These are phyloP conservation scores for Lordiphosa collinella DNA, from an alignment of 1,140 invertebrate genomes.

Conservation along the genomic window DNA sequence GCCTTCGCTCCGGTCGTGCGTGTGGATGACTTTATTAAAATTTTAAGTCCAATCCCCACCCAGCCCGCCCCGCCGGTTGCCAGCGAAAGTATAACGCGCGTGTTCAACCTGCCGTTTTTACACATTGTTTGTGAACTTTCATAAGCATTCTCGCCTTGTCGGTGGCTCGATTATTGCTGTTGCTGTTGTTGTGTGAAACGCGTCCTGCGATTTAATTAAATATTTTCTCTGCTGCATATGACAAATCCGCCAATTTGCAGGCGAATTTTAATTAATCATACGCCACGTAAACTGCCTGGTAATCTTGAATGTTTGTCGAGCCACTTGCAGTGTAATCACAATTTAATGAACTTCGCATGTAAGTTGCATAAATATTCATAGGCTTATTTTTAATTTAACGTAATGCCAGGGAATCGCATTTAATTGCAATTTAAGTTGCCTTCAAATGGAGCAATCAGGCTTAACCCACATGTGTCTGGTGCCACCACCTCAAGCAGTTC, in stretches of 20 bases:
- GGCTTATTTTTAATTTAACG: constrained; percentile 8
- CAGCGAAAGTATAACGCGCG: constrained; percentile 45
- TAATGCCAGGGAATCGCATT: constrained; percentile 40
- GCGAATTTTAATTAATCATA: constrained; percentile 40
- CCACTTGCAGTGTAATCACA: constrained; percentile 53
- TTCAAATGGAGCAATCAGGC: constrained; percentile 30
- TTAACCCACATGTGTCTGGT: too few species aligned
- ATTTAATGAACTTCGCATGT: constrained; percentile 55
- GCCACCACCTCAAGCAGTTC: too few species aligned
- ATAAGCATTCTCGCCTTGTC: constrained; percentile 41
- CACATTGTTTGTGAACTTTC: constrained; percentile 59
- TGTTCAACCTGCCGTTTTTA: constrained; percentile 48
- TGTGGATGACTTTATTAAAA: constrained; percentile 73
- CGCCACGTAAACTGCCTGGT: constrained; percentile 16
- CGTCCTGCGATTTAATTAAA: constrained; percentile 44
- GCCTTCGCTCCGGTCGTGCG: constrained; percentile 47
- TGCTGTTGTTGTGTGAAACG: constrained; percentile 48
- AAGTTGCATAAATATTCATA: constrained; percentile 57
- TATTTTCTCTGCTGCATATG: constrained; percentile 26
- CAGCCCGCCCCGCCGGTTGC: constrained; percentile 12
- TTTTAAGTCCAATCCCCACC: constrained; percentile 55
- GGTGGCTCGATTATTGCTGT: constrained; percentile 11
- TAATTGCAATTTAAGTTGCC: not conserved
- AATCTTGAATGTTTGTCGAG: constrained; percentile 61
- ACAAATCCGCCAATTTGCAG: constrained; percentile 37